These are phyloP conservation scores for Nowickia ferox DNA, from an alignment of 2,888 invertebrate genomes.

Conservation along the genomic window DNA sequence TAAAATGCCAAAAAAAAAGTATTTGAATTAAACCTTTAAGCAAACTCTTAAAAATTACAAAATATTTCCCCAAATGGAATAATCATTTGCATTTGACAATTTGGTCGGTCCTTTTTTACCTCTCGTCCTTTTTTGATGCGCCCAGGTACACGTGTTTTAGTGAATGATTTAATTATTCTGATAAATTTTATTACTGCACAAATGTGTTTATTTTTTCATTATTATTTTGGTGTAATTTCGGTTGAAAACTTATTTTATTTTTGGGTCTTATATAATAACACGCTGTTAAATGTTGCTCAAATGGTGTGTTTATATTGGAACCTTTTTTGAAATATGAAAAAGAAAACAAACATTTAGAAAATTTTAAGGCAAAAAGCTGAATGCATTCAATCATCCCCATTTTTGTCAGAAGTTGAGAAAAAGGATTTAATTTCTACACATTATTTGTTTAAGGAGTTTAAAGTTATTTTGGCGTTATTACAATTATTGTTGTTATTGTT, in stretches of 20 bases:
- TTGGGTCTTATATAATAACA: slow-evolving; percentile 50
- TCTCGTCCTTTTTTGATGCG: background rate
- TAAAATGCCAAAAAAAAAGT: slow-evolving; percentile 12
- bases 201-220: slow-evolving; percentile 57
- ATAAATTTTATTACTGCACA: slow-evolving; percentile 71
- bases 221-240: slow-evolving; percentile 51
- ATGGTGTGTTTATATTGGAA: slow-evolving; percentile 67
- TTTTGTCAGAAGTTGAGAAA: background rate
- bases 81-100: slow-evolving; percentile 61
- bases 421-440: slow-evolving; percentile 34
- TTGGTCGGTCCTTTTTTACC: slow-evolving; percentile 46
- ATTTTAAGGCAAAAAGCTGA: slow-evolving; percentile 28
- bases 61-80: slow-evolving; percentile 29
- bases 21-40: slow-evolving; percentile 35
- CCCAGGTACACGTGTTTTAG: slow-evolving; percentile 49
- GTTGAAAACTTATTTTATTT: slow-evolving; percentile 39
- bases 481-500: slow-evolving; percentile 36
- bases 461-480: slow-evolving; percentile 32
- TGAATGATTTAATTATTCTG: slow-evolving; percentile 71
- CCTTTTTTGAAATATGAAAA: slow-evolving; percentile 9
- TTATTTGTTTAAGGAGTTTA: slow-evolving; percentile 55
- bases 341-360: background rate
- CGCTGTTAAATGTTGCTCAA: slow-evolving; percentile 59
- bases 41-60: slow-evolving; percentile 19
- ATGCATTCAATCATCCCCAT: slow-evolving; percentile 25